Evolutionary conservation across 2,888 invertebrate species (phyloP).

Genomic region (Spodoptera littoralis): DNA sequence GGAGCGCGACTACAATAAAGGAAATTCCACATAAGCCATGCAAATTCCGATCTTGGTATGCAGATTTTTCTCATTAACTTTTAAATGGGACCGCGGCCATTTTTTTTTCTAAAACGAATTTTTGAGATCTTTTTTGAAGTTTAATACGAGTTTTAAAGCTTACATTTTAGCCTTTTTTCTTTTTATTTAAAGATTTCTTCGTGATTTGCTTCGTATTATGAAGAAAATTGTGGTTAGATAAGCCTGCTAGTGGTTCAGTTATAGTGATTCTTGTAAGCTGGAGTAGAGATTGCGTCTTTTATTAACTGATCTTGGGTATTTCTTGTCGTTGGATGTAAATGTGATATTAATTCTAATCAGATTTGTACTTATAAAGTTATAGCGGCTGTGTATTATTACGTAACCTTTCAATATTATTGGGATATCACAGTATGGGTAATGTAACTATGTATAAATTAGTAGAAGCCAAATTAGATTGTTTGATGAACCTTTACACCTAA

Average conservation of each 20-base stretch:
- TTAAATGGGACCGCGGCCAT: slow-evolving; percentile 40
- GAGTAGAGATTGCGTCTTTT: slow-evolving; percentile 5
- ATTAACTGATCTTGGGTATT: not conserved
- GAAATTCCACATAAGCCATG: slow-evolving; percentile 57
- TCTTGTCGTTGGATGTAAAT: not conserved
- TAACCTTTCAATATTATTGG: too few species aligned
- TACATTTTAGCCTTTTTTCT: slow-evolving; percentile 8
- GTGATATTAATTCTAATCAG: slow-evolving; percentile 1
- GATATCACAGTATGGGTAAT: too few species aligned
- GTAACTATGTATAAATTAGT: too few species aligned
- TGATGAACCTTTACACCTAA: too few species aligned
- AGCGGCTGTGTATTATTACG: too few species aligned
- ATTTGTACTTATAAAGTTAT: too few species aligned
- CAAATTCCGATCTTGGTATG: slow-evolving; percentile 58
- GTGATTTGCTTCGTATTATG: slow-evolving; percentile 4
- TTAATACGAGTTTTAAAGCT: slow-evolving; percentile 16
- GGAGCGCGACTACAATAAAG: slow-evolving; percentile 38
- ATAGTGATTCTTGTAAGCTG: not conserved
- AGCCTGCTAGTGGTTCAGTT: slow-evolving; percentile 3
- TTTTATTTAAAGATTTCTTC: slow-evolving; percentile 22
- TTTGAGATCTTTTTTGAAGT: slow-evolving; percentile 19
- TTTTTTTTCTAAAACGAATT: slow-evolving; percentile 22
- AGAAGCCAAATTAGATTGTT: too few species aligned
- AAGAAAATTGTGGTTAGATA: slow-evolving; percentile 15
- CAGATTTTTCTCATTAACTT: slow-evolving; percentile 61